Base-by-base conservation (phyloP, 2,113 vertebrate genomes). In the Zosterops borbonicus region DNA sequence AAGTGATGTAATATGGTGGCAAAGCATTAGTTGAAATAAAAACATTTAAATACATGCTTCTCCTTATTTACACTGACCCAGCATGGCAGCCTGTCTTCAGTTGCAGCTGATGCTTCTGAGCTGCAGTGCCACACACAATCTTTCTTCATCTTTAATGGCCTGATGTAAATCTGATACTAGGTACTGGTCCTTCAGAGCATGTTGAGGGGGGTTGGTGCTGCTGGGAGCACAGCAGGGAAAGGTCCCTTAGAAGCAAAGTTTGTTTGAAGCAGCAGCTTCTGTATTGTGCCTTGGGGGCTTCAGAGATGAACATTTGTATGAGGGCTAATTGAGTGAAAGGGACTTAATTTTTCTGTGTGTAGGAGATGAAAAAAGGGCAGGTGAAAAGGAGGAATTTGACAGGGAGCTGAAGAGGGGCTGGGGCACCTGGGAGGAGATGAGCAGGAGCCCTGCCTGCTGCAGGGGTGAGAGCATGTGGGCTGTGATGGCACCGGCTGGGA, bases 1-100 rank as follows among this genome's bases (percentile, higher is more conserved):
- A 97, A 97, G 78, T 96, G 83, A 97, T 98, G 95, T 98, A 97
- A 97, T 97, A 97, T 96, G 97, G 96, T 97, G 98, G 97, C 95
- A 95, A 96, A 97, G 27, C 95, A 97, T 94, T 97, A 97, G 90
- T 97, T 96, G 95, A 97, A 98, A 98, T 98, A 98, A 98, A 98
- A 88, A 79, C 88, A 91, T 97, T 97, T 97, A 96, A 96, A 95
- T 98, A 96, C 47, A 74, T 0, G 20, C 29, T 47, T 78, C 35
- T 93, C 82, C 52, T 92, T 91, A 65, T 88, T 96, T 94, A 52
- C 75, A 37, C 18, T 9, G 70, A 42, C 8, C 27, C 13, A 55
- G 55, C n/a, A 2, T 5, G 23, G 63, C 81, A 84, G 49, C 78
- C 55, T 95, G 37, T 56, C n/a, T 39, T 88, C 84, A 24, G 7